These are phyloP conservation scores for Acropora yongei DNA, from an alignment of 64 coral and sea anemone species.

Conservation along the genomic window DNA sequence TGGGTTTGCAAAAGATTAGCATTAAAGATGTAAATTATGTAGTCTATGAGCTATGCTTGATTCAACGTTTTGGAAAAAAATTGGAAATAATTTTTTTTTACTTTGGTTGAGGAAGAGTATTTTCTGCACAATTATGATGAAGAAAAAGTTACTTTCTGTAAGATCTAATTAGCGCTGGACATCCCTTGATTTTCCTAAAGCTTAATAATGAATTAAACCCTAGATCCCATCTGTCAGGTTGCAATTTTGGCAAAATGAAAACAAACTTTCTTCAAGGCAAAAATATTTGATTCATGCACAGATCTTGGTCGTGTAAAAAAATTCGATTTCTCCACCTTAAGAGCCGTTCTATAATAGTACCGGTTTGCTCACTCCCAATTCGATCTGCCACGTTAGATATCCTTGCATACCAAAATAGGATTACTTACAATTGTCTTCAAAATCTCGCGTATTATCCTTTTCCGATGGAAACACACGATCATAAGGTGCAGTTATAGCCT, in stretches of 20 bases:
- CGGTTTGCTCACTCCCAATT: too few species aligned
- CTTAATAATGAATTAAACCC: not conserved
- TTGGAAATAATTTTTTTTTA: too few species aligned
- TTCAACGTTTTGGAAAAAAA: too few species aligned
- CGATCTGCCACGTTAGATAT: not conserved
- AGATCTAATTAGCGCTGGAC: too few species aligned
- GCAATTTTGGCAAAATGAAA: not conserved
- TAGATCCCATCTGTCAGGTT: not conserved
- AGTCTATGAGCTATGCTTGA: too few species aligned
- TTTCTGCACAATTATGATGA: too few species aligned
- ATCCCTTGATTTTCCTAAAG: too few species aligned
- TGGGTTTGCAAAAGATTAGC: too few species aligned
- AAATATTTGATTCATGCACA: not conserved
- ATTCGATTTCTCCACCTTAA: not conserved
- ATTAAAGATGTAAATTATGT: too few species aligned
- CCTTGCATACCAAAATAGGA: not conserved
- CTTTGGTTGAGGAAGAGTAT: too few species aligned
- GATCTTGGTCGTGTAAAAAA: not conserved
- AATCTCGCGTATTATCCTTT: slow-evolving; percentile 91
- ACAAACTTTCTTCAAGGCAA: not conserved
- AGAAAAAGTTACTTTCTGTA: too few species aligned
- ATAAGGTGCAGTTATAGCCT: slow-evolving; percentile 88
- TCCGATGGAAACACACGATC: slow-evolving; percentile 91
- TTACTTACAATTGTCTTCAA: slow-evolving; percentile 99
- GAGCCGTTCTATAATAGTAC: too few species aligned